Conservation (phyloP, 2,113 vertebrate genomes). For the Heteronetta atricapilla region DNA sequence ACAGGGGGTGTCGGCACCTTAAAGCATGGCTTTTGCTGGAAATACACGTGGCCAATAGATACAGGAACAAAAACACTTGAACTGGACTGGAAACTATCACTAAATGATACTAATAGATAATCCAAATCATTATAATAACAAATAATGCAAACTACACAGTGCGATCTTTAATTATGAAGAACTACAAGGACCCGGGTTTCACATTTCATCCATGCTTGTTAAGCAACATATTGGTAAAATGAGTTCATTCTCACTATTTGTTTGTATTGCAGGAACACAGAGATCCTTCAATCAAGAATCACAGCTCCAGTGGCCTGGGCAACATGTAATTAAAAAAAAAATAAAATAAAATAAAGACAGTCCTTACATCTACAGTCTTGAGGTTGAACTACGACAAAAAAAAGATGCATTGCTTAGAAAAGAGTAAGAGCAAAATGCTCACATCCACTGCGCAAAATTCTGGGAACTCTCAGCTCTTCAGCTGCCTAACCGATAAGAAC, state of each 20-base stretch:
- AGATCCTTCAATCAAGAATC: neutral
- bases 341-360: neutral
- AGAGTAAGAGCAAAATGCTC: neutral
- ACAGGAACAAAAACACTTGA: neutral
- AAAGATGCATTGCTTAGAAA: neutral
- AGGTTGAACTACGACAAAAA: neutral
- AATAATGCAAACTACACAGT: neutral
- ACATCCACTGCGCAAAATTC: neutral
- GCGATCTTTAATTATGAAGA: neutral
- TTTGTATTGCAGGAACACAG: neutral
- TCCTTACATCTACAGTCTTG: neutral
- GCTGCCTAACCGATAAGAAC: neutral
- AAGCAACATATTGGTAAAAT: neutral
- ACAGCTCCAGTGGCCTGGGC: neutral
- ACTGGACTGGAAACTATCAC: neutral
- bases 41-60: neutral
- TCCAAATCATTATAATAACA: neutral
- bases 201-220: neutral
- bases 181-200: neutral
- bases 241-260: neutral
- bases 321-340: neutral
- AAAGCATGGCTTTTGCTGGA: slow-evolving; percentile 8
- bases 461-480: slow-evolving; percentile 6
- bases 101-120: neutral
- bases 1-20: neutral